Base-by-base conservation (phyloP, 2,888 invertebrate genomes). In the Cantharis rufa region DNA sequence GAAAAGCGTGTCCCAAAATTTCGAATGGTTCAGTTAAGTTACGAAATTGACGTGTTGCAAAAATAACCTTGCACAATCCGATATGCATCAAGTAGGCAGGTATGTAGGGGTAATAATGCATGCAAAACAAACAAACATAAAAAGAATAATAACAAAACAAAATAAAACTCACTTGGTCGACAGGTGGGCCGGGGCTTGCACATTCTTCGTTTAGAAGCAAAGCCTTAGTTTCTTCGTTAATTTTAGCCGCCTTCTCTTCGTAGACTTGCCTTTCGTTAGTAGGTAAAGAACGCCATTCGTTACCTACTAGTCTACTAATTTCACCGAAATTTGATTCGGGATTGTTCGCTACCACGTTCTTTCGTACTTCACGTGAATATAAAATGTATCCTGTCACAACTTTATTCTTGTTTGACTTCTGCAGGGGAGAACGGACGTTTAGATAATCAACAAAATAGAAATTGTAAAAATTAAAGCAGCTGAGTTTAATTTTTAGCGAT, bases 321-420 rank as follows among this genome's bases (percentile, higher is more conserved):
- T 93, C 93, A 85, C 99, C 99, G 88, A 99, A 99, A 4, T 94
- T 94, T 74, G 96, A 94, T 78, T 97, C 97, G 0, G 99, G 99
- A 89, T 99, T 97, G 86, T 95, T 96, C 83, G 96, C 94, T 80
- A 97, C 94, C 81, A 99, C 96, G 72, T 94, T 93, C 88, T 97
- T 97, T 74, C 99, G 92, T 69, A 97, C 94, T 89, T 99, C 99
- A 85, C 98, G 96, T 63, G 99, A 98, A 90, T 98, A 99, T 78
- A 99, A 91, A 82, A 99, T 99, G 90, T 99, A 99, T 10, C 99
- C 99, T 78, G 98, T 98, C 84, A 96, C 95, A 80, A 96, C 91
- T 89, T 96, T 94, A 90, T 95, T 95, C 82, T 93, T 93, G 85
- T 92, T 87, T 70, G 87, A 86, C 86, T 89, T 90, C 88, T 88